A percentile compares a stretch with the other conserved stretches of the same genome.
Evolutionary conservation across 2,113 vertebrate genomes (phyloP).

Genomic region (Mus spicilegus): DNA sequence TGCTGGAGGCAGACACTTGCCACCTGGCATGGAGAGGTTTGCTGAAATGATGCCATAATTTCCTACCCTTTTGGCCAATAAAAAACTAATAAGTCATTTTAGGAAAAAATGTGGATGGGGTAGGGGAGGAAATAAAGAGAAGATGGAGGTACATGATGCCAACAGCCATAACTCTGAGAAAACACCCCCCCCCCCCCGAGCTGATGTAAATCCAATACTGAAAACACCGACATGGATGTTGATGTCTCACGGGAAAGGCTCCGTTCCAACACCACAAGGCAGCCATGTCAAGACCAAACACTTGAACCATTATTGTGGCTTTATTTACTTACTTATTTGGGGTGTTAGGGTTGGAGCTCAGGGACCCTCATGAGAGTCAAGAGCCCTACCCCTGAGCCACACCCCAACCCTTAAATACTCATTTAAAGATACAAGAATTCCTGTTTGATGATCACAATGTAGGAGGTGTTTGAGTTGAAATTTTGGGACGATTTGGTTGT

Average conservation of each 20-base stretch:
- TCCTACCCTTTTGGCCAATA: conserved; percentile 57
- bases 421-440: conserved; percentile 53
- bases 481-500: background rate
- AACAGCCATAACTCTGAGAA: background rate
- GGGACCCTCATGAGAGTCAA: background rate
- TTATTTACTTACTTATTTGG: background rate
- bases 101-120: background rate
- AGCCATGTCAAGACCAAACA: background rate
- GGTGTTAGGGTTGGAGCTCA: background rate
- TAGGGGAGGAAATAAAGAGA: background rate
- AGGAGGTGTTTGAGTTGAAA: background rate
- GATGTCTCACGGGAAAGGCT: background rate
- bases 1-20: conserved; percentile 58
- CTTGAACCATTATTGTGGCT: background rate
- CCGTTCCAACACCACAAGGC: background rate
- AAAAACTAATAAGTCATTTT: conserved; percentile 53
- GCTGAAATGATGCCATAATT: conserved; percentile 65
- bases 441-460: background rate
- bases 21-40: conserved; percentile 61
- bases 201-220: background rate
- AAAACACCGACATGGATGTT: background rate
- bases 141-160: background rate
- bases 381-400: background rate
- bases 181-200: background rate
- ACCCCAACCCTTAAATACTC: background rate